Evolutionary conservation across 2,888 invertebrate genomes (phyloP).

Genomic region (Sphaerophoria taeniata): DNA sequence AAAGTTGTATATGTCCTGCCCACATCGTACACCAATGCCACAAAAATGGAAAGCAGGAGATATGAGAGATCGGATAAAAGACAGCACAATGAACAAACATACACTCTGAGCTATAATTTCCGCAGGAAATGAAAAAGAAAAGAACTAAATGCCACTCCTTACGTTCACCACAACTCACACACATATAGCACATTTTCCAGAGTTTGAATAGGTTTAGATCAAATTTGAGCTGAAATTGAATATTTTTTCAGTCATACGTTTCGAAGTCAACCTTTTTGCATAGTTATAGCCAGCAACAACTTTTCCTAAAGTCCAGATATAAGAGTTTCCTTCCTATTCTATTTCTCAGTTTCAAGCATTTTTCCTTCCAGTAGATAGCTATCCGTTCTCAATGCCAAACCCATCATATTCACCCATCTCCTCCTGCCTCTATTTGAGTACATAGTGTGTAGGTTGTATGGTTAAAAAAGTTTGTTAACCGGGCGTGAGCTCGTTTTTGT

Average conservation of each 20-base stretch:
- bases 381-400: too few relatives aligned
- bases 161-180: not conserved
- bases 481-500: conserved; percentile 57
- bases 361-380: not conserved
- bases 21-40: conserved; percentile 1
- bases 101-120: conserved; percentile 13
- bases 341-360: conserved; percentile 18
- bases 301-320: conserved; percentile 28
- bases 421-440: not conserved
- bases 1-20: not conserved
- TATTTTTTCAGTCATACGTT: conserved; percentile 58
- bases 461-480: conserved; percentile 28
- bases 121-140: not conserved
- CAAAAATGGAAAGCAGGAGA: conserved; percentile 58
- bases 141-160: conserved; percentile 17
- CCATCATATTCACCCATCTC: not conserved
- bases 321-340: conserved; percentile 13
- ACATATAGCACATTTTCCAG: not conserved
- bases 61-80: conserved; percentile 59
- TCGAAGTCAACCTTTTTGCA: conserved; percentile 20
- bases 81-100: conserved; percentile 4
- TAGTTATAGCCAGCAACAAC: conserved; percentile 39
- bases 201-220: conserved; percentile 7
- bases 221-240: conserved; percentile 9
- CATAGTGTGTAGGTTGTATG: not conserved